phyloP scores from a whole-genome alignment of 2,888 invertebrate species.

The Sycophila texana region DNA sequence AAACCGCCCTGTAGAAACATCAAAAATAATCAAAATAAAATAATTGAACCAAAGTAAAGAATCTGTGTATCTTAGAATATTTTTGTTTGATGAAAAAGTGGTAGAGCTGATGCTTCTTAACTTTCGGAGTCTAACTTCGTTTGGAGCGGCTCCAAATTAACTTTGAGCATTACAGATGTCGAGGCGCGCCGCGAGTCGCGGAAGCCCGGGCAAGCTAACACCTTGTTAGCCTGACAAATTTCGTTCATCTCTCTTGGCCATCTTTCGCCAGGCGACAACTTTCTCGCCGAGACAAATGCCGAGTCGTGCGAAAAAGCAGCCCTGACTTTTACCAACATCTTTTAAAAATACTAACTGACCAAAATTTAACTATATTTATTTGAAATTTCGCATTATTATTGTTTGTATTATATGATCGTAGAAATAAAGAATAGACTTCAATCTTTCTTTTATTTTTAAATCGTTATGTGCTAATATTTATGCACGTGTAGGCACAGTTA shows the following conservation, averaged over 20 bases:
- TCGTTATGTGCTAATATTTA: too few relatives aligned
- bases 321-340: too few relatives aligned
- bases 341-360: too few relatives aligned
- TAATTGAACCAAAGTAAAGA: background rate
- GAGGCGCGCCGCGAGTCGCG: constrained; percentile 64
- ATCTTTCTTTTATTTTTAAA: too few relatives aligned
- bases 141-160: constrained; percentile 65
- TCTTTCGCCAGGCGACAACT: constrained; percentile 26
- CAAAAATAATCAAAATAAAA: background rate
- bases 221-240: constrained; percentile 74
- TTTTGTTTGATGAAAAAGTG: background rate
- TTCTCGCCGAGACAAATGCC: constrained; percentile 2
- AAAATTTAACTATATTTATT: too few relatives aligned
- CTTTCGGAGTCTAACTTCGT: constrained; percentile 33
- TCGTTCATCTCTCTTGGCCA: constrained; percentile 64
- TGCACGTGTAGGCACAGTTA: too few relatives aligned
- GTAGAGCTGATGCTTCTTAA: constrained; percentile 40
- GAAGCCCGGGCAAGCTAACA: constrained; percentile 67
- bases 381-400: too few relatives aligned
- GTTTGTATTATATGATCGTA: too few relatives aligned
- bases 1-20: background rate
- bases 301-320: background rate
- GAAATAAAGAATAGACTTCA: too few relatives aligned
- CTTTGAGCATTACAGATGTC: constrained; percentile 73
- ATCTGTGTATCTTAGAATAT: background rate